Percentiles rank a stretch among this genome's conserved stretches.
phyloP scores from a whole-genome alignment of 1,140 invertebrate genomes.

The Pentalonia nigronervosa region DNA sequence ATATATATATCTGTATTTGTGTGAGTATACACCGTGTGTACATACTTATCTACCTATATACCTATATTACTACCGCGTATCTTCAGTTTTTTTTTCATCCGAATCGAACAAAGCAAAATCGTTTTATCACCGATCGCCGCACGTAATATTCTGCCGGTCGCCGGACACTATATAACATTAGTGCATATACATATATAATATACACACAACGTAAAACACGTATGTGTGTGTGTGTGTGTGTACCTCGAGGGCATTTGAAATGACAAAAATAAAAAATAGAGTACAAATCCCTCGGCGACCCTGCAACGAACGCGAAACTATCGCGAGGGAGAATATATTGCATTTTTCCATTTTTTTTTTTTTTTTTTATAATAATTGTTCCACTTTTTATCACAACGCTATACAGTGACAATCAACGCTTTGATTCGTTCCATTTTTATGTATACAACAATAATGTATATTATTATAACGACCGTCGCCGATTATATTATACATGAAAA shows the following conservation, averaged over 20 bases:
- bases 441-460: constrained; percentile 6
- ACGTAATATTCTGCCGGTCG: not conserved
- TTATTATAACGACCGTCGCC: constrained; percentile 24
- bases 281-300: not conserved
- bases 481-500: not conserved
- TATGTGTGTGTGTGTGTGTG: not conserved
- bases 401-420: constrained; percentile 5
- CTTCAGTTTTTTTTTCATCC: not conserved
- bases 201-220: not conserved
- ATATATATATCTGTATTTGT: not conserved
- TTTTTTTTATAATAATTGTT: not conserved
- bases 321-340: not conserved
- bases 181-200: not conserved
- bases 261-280: not conserved
- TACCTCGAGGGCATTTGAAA: constrained; percentile 26
- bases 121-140: not conserved
- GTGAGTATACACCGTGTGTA: not conserved
- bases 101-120: not conserved
- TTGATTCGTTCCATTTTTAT: not conserved
- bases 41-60: not conserved
- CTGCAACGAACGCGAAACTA: not conserved
- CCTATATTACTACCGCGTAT: not conserved
- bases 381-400: not conserved
- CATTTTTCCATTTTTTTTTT: not conserved
- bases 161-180: not conserved